phyloP scores from a whole-genome alignment of 2,113 vertebrate species.

The Hemiprocne comata region DNA sequence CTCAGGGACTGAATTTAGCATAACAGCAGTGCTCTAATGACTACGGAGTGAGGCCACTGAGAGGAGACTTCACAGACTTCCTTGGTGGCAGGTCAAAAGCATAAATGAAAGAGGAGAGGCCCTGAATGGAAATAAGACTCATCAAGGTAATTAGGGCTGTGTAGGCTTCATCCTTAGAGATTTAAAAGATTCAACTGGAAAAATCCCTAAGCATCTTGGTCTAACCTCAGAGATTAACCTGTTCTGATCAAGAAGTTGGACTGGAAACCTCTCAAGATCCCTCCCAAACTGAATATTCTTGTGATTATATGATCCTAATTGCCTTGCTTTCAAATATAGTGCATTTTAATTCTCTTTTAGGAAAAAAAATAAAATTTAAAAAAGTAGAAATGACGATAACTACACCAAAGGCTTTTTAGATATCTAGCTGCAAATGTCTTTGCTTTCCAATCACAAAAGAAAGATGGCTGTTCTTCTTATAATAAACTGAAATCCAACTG shows the following conservation, averaged over 20 bases:
- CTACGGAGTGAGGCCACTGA: rapidly evolving
- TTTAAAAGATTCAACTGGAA: neutral
- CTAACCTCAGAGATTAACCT: neutral
- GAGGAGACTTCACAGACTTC: rapidly evolving
- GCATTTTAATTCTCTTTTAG: neutral
- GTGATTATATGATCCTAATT: neutral
- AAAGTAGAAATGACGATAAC: neutral
- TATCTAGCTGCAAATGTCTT: neutral
- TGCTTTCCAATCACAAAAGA: neutral
- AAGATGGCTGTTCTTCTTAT: neutral
- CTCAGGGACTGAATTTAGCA: neutral
- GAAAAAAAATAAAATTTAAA: neutral
- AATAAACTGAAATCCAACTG: neutral
- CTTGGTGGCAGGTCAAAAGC: neutral
- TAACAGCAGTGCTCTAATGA: neutral
- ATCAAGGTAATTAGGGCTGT: neutral
- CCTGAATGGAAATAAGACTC: neutral
- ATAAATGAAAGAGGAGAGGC: neutral
- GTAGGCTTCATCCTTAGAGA: neutral
- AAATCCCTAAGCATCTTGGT: neutral
- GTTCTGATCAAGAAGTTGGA: neutral
- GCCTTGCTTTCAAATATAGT: neutral
- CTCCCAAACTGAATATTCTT: neutral
- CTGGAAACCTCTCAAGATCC: neutral
- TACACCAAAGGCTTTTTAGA: neutral